Evolutionary conservation across 2,888 invertebrate species (phyloP), one percentile per base, ranked within the genome.

Genomic region (Ectobius pallidus): DNA sequence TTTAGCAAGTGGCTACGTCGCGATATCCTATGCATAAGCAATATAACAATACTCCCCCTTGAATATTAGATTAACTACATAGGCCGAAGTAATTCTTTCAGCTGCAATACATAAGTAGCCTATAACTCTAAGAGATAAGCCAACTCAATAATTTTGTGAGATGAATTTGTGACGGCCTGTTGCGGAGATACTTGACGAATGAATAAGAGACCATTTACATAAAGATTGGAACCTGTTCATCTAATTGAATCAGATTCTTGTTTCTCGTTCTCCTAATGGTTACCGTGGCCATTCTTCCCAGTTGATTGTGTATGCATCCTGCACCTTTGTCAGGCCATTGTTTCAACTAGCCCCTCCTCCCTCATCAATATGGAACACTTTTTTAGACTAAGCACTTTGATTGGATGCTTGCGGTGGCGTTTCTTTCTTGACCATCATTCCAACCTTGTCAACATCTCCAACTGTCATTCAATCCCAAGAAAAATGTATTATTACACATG

Each of bases 291-390:
- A 22, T 62, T 62, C 65, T 65, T 44, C n/a, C 39, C 30, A 42
- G 27, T 46, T 65, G 44, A 65, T 65, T 65, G 30, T 14, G 42
- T 44, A 65, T 65, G 44, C 65, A 44, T 20, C 42, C 22, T 16
- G 44, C 65, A 63, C 22, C 63, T 42, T 62, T 20, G 27, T 65
- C 65, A 46, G 65, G 27, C 70, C 70, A 70, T 70, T 70, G 70
- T 70, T 58, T 58, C 58, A 61, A 55, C 34, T 11, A 25, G 70
- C 16, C 68, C 58, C 70, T 70, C 34, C 73, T 61, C 58, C 67
- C 62, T 73, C 73, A 71, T 73, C 71, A 73, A 73, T 71, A 73
- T 73, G 55, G 67, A 73, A 73, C 70, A 71, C 44, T 65, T 25
- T 58, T 58, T 58, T 46, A 65, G 46, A 44, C 44, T 65, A 46